These are phyloP conservation scores for Podotricha telesiphe DNA, from an alignment of 2,888 invertebrate species.

Conservation along the genomic window DNA sequence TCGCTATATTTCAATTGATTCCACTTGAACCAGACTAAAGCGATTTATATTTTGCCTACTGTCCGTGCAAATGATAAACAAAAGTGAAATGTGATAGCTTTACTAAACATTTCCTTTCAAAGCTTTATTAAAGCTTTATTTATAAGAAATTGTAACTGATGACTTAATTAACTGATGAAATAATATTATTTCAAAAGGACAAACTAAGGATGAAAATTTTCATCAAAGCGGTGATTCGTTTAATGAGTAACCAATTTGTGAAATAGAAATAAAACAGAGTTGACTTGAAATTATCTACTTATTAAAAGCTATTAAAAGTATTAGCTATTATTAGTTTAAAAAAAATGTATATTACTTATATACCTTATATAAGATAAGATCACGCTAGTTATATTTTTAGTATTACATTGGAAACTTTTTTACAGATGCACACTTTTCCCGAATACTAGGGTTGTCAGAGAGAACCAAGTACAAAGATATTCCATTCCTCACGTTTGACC, in stretches of 20 bases:
- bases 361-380: neutral
- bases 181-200: slow-evolving; percentile 20
- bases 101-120: neutral
- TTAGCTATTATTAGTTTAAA: too few relatives aligned
- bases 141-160: slow-evolving; percentile 3
- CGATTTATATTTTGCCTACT: neutral
- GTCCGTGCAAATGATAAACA: slow-evolving; percentile 10
- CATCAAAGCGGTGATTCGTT: slow-evolving; percentile 14
- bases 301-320: too few relatives aligned
- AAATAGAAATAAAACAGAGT: neutral
- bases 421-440: too few relatives aligned
- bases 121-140: neutral
- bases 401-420: too few relatives aligned
- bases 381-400: too few relatives aligned
- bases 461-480: too few relatives aligned
- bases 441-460: too few relatives aligned
- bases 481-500: too few relatives aligned
- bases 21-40: neutral
- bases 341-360: neutral
- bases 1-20: neutral
- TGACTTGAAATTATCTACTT: neutral
- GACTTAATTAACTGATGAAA: slow-evolving; percentile 27
- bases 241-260: neutral
- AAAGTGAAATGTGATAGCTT: slow-evolving; percentile 10
- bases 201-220: slow-evolving; percentile 14